Evolutionary conservation across 1,140 invertebrate species (phyloP).

Genomic region (Papilio helenus): DNA sequence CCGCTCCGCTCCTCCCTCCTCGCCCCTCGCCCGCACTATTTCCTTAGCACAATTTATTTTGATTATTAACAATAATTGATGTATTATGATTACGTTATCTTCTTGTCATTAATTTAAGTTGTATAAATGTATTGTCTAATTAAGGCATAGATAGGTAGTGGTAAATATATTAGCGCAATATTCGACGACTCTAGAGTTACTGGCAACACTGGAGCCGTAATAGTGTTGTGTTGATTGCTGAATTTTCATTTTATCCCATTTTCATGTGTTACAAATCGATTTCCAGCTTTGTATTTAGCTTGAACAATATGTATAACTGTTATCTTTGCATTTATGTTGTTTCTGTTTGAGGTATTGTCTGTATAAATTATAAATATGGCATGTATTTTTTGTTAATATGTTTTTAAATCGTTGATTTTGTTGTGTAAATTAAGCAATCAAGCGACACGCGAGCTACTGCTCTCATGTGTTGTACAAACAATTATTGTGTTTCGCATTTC

Average conservation of each 20-base stretch:
- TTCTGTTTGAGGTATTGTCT: background rate
- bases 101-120: constrained; percentile 83
- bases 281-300: constrained; percentile 18
- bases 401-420: constrained; percentile 5
- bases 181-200: constrained; percentile 66
- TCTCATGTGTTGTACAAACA: constrained; percentile 76
- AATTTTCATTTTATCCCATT: constrained; percentile 35
- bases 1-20: background rate
- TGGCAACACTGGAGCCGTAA: constrained; percentile 42
- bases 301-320: constrained; percentile 1
- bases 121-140: constrained; percentile 81
- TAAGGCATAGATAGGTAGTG: constrained; percentile 80
- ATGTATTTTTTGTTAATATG: constrained; percentile 2
- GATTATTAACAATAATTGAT: constrained; percentile 57
- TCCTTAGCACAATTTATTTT: constrained; percentile 77
- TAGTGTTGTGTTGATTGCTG: constrained; percentile 31
- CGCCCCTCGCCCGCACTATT: constrained; percentile 56
- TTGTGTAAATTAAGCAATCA: constrained; percentile 26
- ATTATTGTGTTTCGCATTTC: constrained; percentile 78
- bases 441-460: constrained; percentile 39
- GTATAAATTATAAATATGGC: constrained; percentile 4
- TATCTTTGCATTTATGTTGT: constrained; percentile 20
- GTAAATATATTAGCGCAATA: constrained; percentile 79
- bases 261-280: background rate
- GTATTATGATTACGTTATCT: constrained; percentile 75